Percentiles rank a stretch among this genome's conserved stretches.
Conservation (phyloP, 2,113 vertebrate genomes). For the Pagrus major region DNA sequence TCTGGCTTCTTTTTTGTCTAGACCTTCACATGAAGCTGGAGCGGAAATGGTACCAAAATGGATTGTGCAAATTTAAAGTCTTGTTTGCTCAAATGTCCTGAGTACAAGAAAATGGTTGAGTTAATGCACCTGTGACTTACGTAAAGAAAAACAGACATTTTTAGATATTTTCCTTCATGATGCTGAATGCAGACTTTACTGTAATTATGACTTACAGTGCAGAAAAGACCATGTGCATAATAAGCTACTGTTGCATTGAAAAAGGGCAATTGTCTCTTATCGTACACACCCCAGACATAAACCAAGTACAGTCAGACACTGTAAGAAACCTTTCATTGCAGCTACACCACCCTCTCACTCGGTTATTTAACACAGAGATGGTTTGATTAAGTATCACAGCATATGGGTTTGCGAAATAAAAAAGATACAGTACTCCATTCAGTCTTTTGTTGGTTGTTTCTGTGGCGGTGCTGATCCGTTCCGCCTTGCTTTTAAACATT, state of each 20-base stretch:
- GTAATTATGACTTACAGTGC: no score
- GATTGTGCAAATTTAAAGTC: not conserved
- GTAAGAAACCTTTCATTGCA: slow-evolving; percentile 13
- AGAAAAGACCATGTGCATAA: not conserved
- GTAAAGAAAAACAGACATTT: not conserved
- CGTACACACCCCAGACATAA: slow-evolving; percentile 7
- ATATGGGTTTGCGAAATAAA: slow-evolving; percentile 9
- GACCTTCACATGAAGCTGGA: not conserved
- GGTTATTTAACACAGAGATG: slow-evolving; percentile 12
- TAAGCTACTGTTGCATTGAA: not conserved
- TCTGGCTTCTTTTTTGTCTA: no score
- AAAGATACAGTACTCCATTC: slow-evolving; percentile 10
- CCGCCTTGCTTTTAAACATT: slow-evolving; percentile 23
- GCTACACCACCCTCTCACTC: slow-evolving; percentile 17
- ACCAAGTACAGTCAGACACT: slow-evolving; percentile 4
- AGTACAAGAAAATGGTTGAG: not conserved
- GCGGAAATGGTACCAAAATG: not conserved
- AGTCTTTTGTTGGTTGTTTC: slow-evolving; percentile 33
- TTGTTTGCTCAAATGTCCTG: not conserved
- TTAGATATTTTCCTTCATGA: not conserved
- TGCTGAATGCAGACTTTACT: not conserved
- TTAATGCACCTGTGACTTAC: not conserved
- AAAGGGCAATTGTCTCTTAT: not conserved
- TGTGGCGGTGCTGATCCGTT: slow-evolving; percentile 12
- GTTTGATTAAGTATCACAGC: slow-evolving; percentile 19